A percentile compares a stretch with the other conserved stretches of the same genome.
These are phyloP conservation scores for Esox niger DNA, from an alignment of 2,113 vertebrate genomes.

Conservation along the genomic window DNA sequence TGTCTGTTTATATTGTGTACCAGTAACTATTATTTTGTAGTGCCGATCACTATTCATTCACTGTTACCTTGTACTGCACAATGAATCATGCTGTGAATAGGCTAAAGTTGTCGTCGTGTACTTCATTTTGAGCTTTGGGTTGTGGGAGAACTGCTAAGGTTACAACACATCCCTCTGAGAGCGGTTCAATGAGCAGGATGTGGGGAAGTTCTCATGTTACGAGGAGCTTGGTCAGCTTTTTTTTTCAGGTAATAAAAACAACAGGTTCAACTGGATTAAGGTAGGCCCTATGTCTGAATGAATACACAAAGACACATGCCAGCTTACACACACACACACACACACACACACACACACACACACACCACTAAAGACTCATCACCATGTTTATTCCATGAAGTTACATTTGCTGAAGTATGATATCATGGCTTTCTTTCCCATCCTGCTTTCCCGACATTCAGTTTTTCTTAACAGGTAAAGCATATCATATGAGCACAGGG, in stretches of 20 bases:
- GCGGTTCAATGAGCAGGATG: background rate
- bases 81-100: no score
- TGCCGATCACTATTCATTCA: no score
- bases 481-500: slow-evolving; percentile 14
- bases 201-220: background rate
- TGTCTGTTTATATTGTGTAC: no score
- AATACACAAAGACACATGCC: background rate
- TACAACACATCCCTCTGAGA: no score
- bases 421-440: background rate
- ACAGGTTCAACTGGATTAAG: background rate
- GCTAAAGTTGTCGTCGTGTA: background rate
- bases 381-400: background rate
- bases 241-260: background rate
- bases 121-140: background rate
- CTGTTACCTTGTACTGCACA: no score
- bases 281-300: background rate
- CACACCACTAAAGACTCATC: background rate
- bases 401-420: background rate
- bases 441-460: slow-evolving; percentile 3
- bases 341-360: background rate
- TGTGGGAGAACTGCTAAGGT: background rate
- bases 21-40: no score
- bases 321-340: no score
- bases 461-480: slow-evolving; percentile 21
- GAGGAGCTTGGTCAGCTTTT: background rate